phyloP scores from a whole-genome alignment of 2,113 vertebrate species.

The Cyprinodon tularosa region DNA sequence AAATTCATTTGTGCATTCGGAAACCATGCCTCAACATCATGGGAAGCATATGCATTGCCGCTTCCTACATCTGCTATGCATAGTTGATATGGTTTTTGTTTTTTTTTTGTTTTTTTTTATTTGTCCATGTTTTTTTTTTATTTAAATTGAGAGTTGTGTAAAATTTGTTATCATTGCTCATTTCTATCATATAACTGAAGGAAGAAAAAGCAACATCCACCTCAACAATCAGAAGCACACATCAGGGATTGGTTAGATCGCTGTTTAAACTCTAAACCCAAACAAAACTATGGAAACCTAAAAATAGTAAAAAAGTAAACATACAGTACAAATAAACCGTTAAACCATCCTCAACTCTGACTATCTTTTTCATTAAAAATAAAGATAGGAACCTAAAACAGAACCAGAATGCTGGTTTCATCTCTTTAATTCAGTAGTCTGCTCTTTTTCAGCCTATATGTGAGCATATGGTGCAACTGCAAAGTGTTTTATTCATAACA shows the following conservation, averaged over 20 bases:
- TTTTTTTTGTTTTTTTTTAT: not conserved
- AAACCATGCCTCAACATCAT: too few species aligned
- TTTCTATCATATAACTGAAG: too few species aligned
- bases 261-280: conserved; percentile 13
- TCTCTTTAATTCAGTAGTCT: conserved; percentile 29
- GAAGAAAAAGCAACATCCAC: too few species aligned
- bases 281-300: conserved; percentile 11
- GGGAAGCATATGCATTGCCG: too few species aligned
- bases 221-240: too few species aligned
- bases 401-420: conserved; percentile 4
- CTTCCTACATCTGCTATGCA: too few species aligned
- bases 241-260: too few species aligned
- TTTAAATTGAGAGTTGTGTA: too few species aligned
- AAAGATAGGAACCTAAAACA: not conserved
- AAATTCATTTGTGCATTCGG: too few species aligned
- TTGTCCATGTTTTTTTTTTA: not conserved
- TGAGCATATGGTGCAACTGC: conserved; percentile 68
- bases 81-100: too few species aligned
- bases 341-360: not conserved
- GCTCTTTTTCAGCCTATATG: conserved; percentile 38
- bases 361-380: conserved; percentile 16
- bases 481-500: conserved; percentile 74
- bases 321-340: not conserved
- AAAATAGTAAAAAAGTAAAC: conserved; percentile 6
- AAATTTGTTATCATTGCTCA: too few species aligned